Evolutionary conservation across 2,113 vertebrate species (phyloP).

Genomic region (Eulemur rufifrons): DNA sequence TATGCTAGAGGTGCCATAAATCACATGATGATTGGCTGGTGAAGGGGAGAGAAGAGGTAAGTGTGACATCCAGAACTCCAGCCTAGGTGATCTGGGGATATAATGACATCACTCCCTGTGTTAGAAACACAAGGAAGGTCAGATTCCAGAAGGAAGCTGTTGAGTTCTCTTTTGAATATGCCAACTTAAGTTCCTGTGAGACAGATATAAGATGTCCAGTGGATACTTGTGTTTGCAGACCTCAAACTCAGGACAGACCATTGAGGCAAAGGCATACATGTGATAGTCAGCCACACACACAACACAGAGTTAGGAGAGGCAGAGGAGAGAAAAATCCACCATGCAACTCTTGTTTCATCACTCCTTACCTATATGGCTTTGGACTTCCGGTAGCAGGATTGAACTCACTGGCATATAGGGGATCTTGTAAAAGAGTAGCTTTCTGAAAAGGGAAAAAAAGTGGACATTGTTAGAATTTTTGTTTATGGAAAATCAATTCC

Average conservation of each 20-base stretch:
- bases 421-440: conserved; percentile 75
- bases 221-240: neutral
- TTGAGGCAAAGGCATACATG: neutral
- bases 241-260: neutral
- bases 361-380: conserved; percentile 72
- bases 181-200: neutral
- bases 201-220: neutral
- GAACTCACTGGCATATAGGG: neutral
- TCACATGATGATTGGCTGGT: neutral
- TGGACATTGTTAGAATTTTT: neutral
- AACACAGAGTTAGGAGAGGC: neutral
- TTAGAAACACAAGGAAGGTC: neutral
- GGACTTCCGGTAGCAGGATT: neutral
- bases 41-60: neutral
- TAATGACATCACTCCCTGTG: neutral
- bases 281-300: neutral
- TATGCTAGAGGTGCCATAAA: neutral
- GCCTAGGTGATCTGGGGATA: neutral
- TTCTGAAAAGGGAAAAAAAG: conserved; percentile 58
- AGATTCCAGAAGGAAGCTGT: neutral
- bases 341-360: no score
- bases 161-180: neutral
- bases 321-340: neutral
- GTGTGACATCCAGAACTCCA: neutral
- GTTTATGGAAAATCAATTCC: neutral